Percentiles rank a stretch among this genome's conserved stretches.
Conservation (phyloP, 2,113 vertebrate species). For the Cacatua alba region DNA sequence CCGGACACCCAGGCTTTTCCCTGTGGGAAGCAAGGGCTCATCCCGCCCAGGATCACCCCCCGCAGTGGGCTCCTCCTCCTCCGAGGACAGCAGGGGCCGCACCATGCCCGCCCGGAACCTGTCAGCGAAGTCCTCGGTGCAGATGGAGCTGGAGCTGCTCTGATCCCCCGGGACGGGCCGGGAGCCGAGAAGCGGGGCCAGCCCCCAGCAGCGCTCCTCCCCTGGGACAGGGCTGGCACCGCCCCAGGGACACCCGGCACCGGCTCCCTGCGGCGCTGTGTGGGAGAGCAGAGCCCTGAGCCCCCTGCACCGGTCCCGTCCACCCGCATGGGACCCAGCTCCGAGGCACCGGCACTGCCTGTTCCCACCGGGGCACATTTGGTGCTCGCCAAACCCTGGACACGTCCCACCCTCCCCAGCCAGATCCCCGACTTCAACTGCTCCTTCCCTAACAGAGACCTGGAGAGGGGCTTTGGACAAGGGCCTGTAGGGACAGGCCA, state of each 20-base stretch:
- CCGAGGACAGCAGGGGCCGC: constrained; percentile 6
- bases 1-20: background rate
- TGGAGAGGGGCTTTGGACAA: background rate
- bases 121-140: constrained; percentile 79
- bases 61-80: background rate
- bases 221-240: background rate
- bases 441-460: background rate
- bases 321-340: background rate
- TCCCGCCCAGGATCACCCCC: background rate
- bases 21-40: background rate
- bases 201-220: constrained; percentile 68
- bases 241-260: rapidly evolving
- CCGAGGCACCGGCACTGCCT: background rate
- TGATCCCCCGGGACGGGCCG: background rate
- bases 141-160: constrained; percentile 61
- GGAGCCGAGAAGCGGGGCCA: constrained; percentile 63
- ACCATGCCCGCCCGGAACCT: constrained; percentile 74
- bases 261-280: background rate
- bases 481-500: rapidly evolving
- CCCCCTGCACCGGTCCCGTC: background rate
- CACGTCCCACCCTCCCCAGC: background rate
- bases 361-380: background rate
- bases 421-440: background rate
- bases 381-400: rapidly evolving
- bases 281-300: background rate